These are phyloP conservation scores for Emydocephalus ijimae DNA, from an alignment of 2,113 vertebrate species.

Conservation along the genomic window DNA sequence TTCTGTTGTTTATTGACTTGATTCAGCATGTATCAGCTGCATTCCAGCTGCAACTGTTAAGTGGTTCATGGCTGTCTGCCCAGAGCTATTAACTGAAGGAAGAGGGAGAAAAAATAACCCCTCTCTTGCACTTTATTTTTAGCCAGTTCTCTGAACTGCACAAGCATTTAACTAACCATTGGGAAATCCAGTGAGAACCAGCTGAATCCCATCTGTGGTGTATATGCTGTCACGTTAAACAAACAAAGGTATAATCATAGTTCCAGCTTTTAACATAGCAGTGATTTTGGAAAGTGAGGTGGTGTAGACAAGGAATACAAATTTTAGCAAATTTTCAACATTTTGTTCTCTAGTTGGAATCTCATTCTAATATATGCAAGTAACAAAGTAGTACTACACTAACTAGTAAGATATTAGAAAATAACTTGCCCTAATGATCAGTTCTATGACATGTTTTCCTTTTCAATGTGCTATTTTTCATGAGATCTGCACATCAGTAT, in stretches of 20 bases:
- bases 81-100: too few species aligned
- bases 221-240: background rate
- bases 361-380: background rate
- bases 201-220: background rate
- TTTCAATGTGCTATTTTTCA: background rate
- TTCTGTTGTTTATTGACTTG: too few species aligned
- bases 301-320: background rate
- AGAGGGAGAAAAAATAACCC: too few species aligned
- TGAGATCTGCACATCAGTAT: background rate
- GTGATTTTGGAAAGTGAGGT: background rate
- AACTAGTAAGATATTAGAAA: background rate
- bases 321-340: background rate
- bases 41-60: too few species aligned
- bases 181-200: too few species aligned
- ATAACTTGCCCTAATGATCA: background rate
- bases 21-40: too few species aligned
- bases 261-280: background rate
- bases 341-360: slow-evolving; percentile 1
- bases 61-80: too few species aligned
- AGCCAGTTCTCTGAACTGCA: too few species aligned
- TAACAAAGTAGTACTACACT: background rate
- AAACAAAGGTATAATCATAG: background rate
- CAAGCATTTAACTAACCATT: too few species aligned
- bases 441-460: slow-evolving; percentile 11
- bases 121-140: too few species aligned